A percentile compares a stretch with the other conserved stretches of the same genome.
Evolutionary conservation across 2,113 vertebrate species (phyloP).

Genomic region (Sminthopsis crassicaudata): DNA sequence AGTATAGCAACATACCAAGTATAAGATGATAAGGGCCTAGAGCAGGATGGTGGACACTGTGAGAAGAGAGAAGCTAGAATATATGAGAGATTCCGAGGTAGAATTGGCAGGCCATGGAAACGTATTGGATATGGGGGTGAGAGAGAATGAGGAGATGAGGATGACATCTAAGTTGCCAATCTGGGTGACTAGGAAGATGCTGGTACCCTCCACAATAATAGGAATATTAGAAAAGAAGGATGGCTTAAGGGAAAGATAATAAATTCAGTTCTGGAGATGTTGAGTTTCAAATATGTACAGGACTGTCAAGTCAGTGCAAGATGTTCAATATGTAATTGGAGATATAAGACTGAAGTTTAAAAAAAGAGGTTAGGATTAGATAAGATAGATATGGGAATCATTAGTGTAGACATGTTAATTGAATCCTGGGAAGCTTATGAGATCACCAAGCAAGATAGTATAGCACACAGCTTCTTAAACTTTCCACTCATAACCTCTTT

Average conservation of each 20-base stretch:
- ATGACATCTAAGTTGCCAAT: neutral
- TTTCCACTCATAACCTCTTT: too few relatives aligned
- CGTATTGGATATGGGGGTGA: neutral
- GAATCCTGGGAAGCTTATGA: neutral
- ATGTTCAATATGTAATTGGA: neutral
- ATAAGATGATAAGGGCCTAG: neutral
- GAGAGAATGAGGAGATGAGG: neutral
- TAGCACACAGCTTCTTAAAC: too few relatives aligned
- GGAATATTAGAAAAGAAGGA: neutral
- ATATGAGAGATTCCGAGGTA: neutral
- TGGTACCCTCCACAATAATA: neutral
- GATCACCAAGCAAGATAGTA: neutral
- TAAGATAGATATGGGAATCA: neutral
- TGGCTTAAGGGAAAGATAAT: neutral
- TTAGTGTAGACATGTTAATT: neutral
- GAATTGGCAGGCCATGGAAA: neutral
- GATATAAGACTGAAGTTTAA: too few relatives aligned
- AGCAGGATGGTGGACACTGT: neutral
- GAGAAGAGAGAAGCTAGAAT: neutral
- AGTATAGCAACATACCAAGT: neutral
- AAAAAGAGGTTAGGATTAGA: neutral
- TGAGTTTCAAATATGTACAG: neutral
- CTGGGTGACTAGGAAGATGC: neutral
- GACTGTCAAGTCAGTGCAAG: neutral
- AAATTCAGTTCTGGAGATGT: neutral